These are phyloP conservation scores for Bufo bufo DNA, from an alignment of 2,113 vertebrate genomes.

Conservation along the genomic window DNA sequence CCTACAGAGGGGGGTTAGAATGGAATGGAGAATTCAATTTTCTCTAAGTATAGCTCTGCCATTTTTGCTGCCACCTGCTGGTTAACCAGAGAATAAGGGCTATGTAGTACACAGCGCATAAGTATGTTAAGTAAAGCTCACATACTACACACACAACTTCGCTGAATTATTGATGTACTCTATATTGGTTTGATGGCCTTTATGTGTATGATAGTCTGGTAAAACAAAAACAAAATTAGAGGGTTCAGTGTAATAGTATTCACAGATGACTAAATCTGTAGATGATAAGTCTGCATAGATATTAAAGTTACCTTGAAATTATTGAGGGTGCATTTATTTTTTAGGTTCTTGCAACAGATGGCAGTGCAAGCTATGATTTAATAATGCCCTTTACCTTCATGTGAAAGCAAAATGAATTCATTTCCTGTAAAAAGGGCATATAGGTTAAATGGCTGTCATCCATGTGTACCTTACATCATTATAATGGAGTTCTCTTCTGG, in stretches of 20 bases:
- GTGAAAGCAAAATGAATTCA: constrained; percentile 19
- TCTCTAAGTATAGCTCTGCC: no score
- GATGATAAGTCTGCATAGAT: background rate
- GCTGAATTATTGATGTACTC: background rate
- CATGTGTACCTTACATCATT: constrained; percentile 44
- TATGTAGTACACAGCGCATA: background rate
- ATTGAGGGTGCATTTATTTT: background rate
- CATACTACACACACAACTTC: background rate
- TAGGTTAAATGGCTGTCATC: constrained; percentile 45
- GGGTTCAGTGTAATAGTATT: background rate
- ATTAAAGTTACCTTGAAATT: background rate
- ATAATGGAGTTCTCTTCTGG: constrained; percentile 25
- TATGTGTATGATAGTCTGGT: no score
- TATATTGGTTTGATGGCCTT: no score
- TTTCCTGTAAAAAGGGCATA: constrained; percentile 36
- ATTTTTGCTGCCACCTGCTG: no score
- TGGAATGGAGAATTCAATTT: no score
- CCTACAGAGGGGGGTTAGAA: no score
- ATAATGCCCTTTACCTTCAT: background rate
- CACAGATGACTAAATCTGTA: background rate
- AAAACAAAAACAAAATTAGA: background rate
- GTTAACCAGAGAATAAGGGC: no score
- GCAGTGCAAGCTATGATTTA: constrained; percentile 1
- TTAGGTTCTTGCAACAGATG: background rate
- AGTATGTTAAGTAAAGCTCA: background rate